These are phyloP conservation scores for Notothenia coriiceps DNA, from an alignment of 2,113 vertebrate genomes.

Conservation along the genomic window DNA sequence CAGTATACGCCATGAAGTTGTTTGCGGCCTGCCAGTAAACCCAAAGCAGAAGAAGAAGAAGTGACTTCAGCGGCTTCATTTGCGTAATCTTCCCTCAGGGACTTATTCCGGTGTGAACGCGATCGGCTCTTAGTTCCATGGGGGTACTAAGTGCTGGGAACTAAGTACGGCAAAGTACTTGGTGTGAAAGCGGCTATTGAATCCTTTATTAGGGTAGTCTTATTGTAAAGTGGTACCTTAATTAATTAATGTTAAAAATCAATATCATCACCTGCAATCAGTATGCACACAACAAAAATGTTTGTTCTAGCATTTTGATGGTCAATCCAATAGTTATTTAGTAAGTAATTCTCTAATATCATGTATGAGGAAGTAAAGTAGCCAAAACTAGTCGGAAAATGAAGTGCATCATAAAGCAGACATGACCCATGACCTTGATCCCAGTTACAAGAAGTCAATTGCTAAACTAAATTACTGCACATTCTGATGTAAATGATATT, in stretches of 20 bases:
- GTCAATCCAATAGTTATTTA: neutral
- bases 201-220: too few relatives aligned
- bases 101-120: too few relatives aligned
- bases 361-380: neutral
- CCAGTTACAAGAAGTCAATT: neutral
- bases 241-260: neutral
- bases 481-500: neutral
- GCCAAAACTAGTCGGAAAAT: neutral
- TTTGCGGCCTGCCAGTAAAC: too few relatives aligned
- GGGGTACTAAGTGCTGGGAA: too few relatives aligned
- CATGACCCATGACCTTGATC: neutral
- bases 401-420: neutral
- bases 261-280: neutral
- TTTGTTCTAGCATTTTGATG: neutral
- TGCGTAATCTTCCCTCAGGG: too few relatives aligned
- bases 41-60: too few relatives aligned
- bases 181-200: too few relatives aligned
- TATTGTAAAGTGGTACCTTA: too few relatives aligned
- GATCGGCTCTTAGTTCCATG: too few relatives aligned
- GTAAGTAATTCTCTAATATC: neutral
- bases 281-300: neutral
- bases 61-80: too few relatives aligned
- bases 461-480: slow-evolving; percentile 16
- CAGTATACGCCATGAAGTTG: too few relatives aligned
- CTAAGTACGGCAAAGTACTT: too few relatives aligned